phyloP scores from a whole-genome alignment of 2,888 invertebrate genomes.

The Kuschelorhynchus macadamiae region DNA sequence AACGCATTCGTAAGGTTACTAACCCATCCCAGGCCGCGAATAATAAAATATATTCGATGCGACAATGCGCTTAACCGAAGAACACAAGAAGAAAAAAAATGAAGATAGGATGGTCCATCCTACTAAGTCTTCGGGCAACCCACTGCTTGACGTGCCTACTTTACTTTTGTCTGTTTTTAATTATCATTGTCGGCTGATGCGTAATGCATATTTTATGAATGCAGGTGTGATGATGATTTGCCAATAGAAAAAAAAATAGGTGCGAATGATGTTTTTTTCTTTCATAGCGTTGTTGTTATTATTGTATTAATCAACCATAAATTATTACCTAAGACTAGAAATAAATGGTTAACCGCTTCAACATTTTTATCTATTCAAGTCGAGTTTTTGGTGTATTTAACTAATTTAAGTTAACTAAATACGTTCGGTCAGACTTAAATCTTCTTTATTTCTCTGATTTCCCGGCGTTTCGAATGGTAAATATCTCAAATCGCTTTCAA shows the following conservation, averaged over 20 bases:
- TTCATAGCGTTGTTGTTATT: conserved; percentile 9
- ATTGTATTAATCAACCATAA: too few species aligned
- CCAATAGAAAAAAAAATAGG: conserved; percentile 21
- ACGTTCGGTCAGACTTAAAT: too few species aligned
- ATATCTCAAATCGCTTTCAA: too few species aligned
- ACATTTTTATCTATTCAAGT: too few species aligned
- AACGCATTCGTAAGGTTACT: conserved; percentile 9
- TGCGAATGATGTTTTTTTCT: conserved; percentile 8
- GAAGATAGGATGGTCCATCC: conserved; percentile 21
- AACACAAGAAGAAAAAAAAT: conserved; percentile 3
- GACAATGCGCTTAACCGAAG: conserved; percentile 18
- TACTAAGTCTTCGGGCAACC: conserved; percentile 25
- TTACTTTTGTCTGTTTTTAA: conserved; percentile 33
- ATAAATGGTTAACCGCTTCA: too few species aligned
- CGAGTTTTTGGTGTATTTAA: too few species aligned
- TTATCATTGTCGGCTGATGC: conserved; percentile 20
- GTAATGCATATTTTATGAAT: conserved; percentile 23
- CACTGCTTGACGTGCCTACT: conserved; percentile 25
- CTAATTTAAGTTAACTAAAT: too few species aligned
- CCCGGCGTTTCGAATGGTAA: too few species aligned
- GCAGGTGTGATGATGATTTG: conserved; percentile 27
- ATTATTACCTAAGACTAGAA: too few species aligned
- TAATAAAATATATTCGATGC: conserved; percentile 13
- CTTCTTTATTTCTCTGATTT: too few species aligned
- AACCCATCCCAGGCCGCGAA: conserved; percentile 12